Base-by-base conservation (phyloP, 2,113 vertebrate genomes). In the Pogonocichla stellata region DNA sequence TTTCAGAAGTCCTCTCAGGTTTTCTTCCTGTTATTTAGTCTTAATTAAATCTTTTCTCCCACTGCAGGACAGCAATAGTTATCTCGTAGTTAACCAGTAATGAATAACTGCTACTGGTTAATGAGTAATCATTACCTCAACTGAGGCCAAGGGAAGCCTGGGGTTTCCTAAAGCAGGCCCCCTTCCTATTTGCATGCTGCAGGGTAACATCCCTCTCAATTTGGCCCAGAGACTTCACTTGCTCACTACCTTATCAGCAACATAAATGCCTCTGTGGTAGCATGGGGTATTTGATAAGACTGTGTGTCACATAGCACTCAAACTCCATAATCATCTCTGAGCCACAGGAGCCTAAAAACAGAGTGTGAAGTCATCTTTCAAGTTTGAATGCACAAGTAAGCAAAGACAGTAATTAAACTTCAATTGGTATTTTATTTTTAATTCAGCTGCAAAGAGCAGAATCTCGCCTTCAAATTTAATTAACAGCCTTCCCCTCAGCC, bases 341-440 rank as follows among this genome's bases (percentile, higher is more conserved):
- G 94, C 90, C 94, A 88, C 96, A 95, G 90, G 95, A 97, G 95
- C 95, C 96, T 98, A 97, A 95, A 96, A 96, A 96, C 40, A 19
- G 93, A 97, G 93, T 96, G 97, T 97, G 96, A 98, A 98, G 98
- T 98, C 97, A 97, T 97, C 96, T 96, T 98, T 96, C 95, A 97
- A 97, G 96, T 97, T 96, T 97, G 97, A 97, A 97, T 97, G 96
- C 95, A 90, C 97, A 98, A 97, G 96, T 87, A 94, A 97, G 97
- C 97, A 98, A 97, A 97, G 95, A 98, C 96, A 98, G 95, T 97
- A 98, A 97, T 98, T 98, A 98, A 98, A 98, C 98, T 98, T 97
- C 97, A 97, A 97, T 97, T 97, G 98, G 91, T 94, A 97, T 97
- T 97, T 98, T 97, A 95, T 98, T 98, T 98, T 96, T 97, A 97